phyloP scores from a whole-genome alignment of 2,113 vertebrate species.

The Centropus unirufus region DNA sequence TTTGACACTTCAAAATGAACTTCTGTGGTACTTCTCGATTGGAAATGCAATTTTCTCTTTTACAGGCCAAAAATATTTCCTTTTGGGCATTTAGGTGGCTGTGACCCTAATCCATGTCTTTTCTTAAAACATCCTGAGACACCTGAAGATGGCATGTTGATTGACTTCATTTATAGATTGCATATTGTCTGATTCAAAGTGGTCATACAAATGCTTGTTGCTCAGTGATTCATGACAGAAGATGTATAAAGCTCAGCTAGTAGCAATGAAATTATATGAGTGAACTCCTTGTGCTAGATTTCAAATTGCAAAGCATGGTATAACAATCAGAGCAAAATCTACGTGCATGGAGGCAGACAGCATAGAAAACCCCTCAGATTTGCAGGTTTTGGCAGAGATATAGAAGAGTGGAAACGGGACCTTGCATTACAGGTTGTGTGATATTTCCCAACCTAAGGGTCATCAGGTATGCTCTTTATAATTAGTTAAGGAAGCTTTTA shows the following conservation, averaged over 20 bases:
- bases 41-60: not conserved
- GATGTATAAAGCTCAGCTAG: not conserved
- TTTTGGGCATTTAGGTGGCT: not conserved
- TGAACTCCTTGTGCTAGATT: not conserved
- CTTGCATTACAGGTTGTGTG: not conserved
- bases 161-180: not conserved
- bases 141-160: not conserved
- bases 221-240: not conserved
- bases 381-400: not conserved
- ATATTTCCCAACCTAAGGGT: not conserved
- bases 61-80: not conserved
- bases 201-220: not conserved
- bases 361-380: not conserved
- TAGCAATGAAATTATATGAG: not conserved
- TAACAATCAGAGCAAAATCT: not conserved
- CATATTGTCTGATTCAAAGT: not conserved
- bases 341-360: not conserved
- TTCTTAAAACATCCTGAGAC: not conserved
- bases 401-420: not conserved
- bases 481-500: not conserved
- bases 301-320: not conserved
- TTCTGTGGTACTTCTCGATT: not conserved
- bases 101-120: not conserved
- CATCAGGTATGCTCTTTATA: rapidly evolving
- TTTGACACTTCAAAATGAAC: not conserved